Base-by-base conservation (phyloP, 2,113 vertebrate genomes). In the Eira barbara region DNA sequence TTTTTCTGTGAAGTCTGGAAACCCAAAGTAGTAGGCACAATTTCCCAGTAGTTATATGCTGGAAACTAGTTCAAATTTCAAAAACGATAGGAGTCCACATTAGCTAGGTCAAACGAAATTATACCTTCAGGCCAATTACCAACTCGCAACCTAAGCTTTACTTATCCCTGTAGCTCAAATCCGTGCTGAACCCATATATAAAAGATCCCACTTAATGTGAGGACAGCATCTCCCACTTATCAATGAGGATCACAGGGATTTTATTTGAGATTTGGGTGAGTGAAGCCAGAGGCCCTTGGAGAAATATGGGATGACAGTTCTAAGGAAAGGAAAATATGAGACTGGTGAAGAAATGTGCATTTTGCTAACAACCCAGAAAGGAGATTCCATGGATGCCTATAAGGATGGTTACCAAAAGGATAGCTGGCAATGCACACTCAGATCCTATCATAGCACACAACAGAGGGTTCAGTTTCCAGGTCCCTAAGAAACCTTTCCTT, bases 251-350 rank as follows among this genome's bases (percentile, higher is more conserved):
- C 92, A 49, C 0, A 0, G 73, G 39, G 57, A 73, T 76, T 96
- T 92, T 67, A 87, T 59, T 67, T 97, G 57, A 15, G 79, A 81
- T 74, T 45, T 89, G 69, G 34, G 92, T 94, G 65, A 89, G 9
- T 79, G 34, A 93, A 59, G 10, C 61, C 52, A 83, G 52, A 67
- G 15, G 76, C 39, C 47, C 49, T 49, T 61, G 21, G 42, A 97
- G 83, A 81, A 95, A 95, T 55, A 52, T 36, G 39, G 14, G 39
- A 63, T 81, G 83, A 92, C 47, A 96, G 49, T 69, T 94, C 49
- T 76, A 86, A 92, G 87, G 73, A 87, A 76, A 27, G 12, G 63
- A 82, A 89, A 95, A 87, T 25, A 5, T 5, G 69, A 79, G 82
- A 67, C 14, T 76, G 65, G 61, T 63, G 47, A 96, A 29, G 21